Base-by-base conservation (phyloP, 92 coral and sea anemone genomes). In the Pocillopora grandis region DNA sequence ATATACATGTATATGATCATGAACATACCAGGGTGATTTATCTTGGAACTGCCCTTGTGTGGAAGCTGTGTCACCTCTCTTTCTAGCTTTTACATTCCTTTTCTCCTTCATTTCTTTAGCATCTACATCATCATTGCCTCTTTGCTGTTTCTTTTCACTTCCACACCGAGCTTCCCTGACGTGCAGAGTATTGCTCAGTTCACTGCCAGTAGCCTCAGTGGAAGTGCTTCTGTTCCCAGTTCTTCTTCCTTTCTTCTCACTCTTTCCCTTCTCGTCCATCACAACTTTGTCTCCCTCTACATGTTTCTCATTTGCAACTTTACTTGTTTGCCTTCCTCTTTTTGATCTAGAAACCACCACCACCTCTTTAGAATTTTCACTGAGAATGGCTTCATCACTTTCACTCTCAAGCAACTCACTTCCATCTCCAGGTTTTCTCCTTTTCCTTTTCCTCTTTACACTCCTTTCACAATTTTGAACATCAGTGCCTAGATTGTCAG, bases 241-340 rank as follows among this genome's bases (percentile, higher is more conserved):
- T 81, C n/a, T 71, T n/a, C 60, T 58, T 14, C 35, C 74, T 70
- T 15, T 58, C 77, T 60, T 71, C 37, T 60, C 60, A 70, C n/a
- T 48, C 37, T 37, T 58, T 27, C 20, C 20, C 20, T 58, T 59
- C 62, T 36, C 58, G 36, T 60, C 42, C 37, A 62, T 65, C 61
- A 37, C 52, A 62, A 16, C 23, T 69, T 33, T 20, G 35, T 81
- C 85, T 58, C 14, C 16, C 58, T 58, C 59, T 59, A 31, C n/a
- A 16, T 81, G 61, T 79, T 56, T 49, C 11, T 61, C 42, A 13
- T 59, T 37, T 15, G 13, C 60, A 58, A 19, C 78, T 58, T 58
- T 59, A 2, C 23, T 3, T n/a, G 59, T 81, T 81, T 48, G 61
- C 14, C 23, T 61, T 12, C 64, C 59, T 36, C 70, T 81, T 66